Percentiles rank a stretch among this genome's conserved stretches.
phyloP scores from a whole-genome alignment of 2,113 vertebrate genomes.

The Lontra canadensis region DNA sequence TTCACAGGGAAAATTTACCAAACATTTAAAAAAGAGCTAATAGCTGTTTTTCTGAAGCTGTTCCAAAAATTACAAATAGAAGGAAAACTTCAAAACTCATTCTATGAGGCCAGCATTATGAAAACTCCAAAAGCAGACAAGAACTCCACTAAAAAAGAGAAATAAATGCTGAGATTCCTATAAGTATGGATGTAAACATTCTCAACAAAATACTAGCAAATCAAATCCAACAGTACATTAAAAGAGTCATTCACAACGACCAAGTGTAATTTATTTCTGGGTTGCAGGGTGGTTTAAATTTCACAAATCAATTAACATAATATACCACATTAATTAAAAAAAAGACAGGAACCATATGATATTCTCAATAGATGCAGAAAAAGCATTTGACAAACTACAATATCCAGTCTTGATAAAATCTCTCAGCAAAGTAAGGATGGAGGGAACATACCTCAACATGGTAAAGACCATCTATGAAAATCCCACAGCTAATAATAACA shows the following conservation, averaged over 20 bases:
- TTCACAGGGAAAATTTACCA: not conserved
- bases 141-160: not conserved
- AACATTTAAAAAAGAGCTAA: not conserved
- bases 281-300: too few relatives aligned
- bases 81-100: not conserved
- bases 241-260: not conserved
- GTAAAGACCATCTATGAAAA: too few relatives aligned
- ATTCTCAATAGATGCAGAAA: not conserved
- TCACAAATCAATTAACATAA: too few relatives aligned
- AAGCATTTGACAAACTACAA: too few relatives aligned
- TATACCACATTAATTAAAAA: too few relatives aligned
- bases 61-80: not conserved
- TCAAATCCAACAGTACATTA: not conserved
- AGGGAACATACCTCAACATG: too few relatives aligned
- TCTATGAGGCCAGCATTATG: not conserved
- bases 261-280: not conserved
- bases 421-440: too few relatives aligned
- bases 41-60: not conserved
- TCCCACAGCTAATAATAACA: too few relatives aligned
- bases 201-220: not conserved
- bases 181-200: not conserved
- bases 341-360: not conserved
- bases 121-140: not conserved
- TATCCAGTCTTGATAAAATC: too few relatives aligned
- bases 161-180: not conserved